Evolutionary conservation across 2,888 invertebrate genomes (phyloP).

Genomic region (Cantharis flavilabris): DNA sequence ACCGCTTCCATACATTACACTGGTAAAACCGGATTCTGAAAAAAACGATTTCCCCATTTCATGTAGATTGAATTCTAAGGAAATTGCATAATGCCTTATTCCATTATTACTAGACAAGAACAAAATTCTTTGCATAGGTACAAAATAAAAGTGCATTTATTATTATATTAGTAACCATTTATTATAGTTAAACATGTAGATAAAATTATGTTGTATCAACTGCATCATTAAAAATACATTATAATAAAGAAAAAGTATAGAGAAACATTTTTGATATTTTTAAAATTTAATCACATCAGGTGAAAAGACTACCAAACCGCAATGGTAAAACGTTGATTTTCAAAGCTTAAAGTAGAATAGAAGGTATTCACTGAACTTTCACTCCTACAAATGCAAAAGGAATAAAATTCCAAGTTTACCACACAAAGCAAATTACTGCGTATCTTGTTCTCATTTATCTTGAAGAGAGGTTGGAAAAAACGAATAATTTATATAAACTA

Average conservation of each 20-base stretch:
- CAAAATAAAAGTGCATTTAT: background rate
- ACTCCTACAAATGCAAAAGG: constrained; percentile 2
- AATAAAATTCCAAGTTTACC: constrained; percentile 7
- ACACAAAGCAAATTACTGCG: constrained; percentile 5
- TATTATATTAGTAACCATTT: background rate
- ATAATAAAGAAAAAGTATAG: background rate
- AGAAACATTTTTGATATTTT: constrained; percentile 8
- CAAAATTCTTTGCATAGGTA: background rate
- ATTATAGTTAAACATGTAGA: background rate
- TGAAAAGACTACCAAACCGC: constrained; percentile 26
- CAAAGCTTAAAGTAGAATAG: constrained; percentile 18
- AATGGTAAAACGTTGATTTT: constrained; percentile 21
- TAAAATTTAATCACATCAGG: constrained; percentile 27
- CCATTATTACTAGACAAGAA: background rate
- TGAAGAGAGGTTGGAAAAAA: background rate
- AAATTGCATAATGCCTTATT: background rate
- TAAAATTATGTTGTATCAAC: background rate
- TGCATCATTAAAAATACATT: background rate
- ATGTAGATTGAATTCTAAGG: background rate
- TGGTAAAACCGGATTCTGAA: no score
- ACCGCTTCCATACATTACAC: no score
- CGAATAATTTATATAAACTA: background rate
- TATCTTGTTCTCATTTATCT: constrained; percentile 2
- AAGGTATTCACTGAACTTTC: constrained; percentile 14
- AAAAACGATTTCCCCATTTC: no score